phyloP scores from a whole-genome alignment of 23 tunicate genomes.

The Clavelina lepadiformis region DNA sequence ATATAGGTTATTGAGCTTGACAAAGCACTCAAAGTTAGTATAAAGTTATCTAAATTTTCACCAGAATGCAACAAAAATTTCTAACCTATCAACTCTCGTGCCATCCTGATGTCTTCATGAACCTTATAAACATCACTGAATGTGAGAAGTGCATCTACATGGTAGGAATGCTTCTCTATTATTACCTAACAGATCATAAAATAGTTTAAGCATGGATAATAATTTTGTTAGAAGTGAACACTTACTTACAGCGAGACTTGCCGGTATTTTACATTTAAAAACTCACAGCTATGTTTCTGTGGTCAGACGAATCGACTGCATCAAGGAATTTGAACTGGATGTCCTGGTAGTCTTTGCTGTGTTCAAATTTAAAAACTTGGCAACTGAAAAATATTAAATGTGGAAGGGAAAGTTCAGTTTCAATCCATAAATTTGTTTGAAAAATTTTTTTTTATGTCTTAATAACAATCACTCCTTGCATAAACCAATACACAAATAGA shows the following conservation, averaged over 20 bases:
- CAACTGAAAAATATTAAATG: slow-evolving; percentile 11
- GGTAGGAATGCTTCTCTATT: slow-evolving; percentile 40
- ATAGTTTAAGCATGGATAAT: neutral
- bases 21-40: no score
- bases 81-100: slow-evolving; percentile 67
- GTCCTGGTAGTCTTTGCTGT: slow-evolving; percentile 70
- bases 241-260: neutral
- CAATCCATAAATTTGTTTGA: neutral
- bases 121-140: slow-evolving; percentile 69
- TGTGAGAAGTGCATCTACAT: slow-evolving; percentile 54
- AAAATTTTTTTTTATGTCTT: neutral
- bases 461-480: no score
- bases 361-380: slow-evolving; percentile 51
- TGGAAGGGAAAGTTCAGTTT: neutral
- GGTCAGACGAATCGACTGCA: slow-evolving; percentile 73
- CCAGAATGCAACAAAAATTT: neutral
- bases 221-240: neutral
- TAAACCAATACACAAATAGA: no score
- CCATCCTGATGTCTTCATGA: slow-evolving; percentile 67
- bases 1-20: no score
- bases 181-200: slow-evolving; percentile 21
- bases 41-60: no score
- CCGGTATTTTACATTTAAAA: no score
- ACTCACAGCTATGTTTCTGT: slow-evolving; percentile 63
- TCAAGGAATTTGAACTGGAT: slow-evolving; percentile 65